Percentiles rank a stretch among this genome's conserved stretches.
phyloP scores from a whole-genome alignment of 2,113 vertebrate genomes.

The Corynorhinus townsendii region DNA sequence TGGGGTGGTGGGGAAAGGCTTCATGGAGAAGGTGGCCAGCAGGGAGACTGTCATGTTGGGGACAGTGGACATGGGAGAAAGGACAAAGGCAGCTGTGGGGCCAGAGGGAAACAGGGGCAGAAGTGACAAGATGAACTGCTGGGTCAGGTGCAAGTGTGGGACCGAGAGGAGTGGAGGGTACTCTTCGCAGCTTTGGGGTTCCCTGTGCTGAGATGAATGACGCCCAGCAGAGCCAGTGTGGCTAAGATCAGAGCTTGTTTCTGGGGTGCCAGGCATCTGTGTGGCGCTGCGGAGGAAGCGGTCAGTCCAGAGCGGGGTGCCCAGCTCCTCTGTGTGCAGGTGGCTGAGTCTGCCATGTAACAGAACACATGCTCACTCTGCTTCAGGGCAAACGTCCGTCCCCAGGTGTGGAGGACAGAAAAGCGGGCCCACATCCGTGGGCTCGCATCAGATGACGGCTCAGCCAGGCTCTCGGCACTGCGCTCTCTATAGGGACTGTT shows the following conservation, averaged over 20 bases:
- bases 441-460: not conserved
- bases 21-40: not conserved
- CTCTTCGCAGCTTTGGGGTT: no score
- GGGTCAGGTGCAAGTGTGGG: not conserved
- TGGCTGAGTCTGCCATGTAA: no score
- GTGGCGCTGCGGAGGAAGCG: not conserved
- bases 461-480: not conserved
- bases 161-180: accelerated
- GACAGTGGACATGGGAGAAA: not conserved
- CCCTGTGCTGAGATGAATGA: not conserved
- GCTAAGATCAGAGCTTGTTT: not conserved
- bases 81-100: not conserved
- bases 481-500: not conserved
- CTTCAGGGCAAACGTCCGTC: no score
- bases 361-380: accelerated
- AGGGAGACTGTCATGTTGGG: not conserved
- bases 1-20: no score
- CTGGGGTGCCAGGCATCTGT: not conserved
- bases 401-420: not conserved
- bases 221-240: no score
- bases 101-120: not conserved
- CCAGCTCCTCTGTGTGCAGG: not conserved
- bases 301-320: not conserved
- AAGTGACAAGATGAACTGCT: not conserved
- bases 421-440: not conserved